Evolutionary conservation across 1,140 invertebrate genomes (phyloP).

Genomic region (Platyscapa corneri): DNA sequence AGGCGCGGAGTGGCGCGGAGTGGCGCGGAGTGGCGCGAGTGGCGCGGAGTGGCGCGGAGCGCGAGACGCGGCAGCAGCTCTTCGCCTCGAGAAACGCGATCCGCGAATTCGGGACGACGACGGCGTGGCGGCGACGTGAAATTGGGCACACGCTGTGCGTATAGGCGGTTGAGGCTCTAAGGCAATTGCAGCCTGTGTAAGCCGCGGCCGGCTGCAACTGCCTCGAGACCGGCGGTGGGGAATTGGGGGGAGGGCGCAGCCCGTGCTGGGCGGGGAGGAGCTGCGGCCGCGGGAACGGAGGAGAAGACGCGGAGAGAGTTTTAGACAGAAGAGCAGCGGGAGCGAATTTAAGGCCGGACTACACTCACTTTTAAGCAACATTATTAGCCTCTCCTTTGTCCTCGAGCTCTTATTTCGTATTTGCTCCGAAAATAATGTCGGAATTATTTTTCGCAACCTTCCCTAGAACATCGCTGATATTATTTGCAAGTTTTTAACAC

Average conservation of each 20-base stretch:
- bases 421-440: neutral
- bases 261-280: constrained; percentile 19
- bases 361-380: constrained; percentile 31
- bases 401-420: constrained; percentile 1
- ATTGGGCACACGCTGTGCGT: constrained; percentile 67
- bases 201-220: constrained; percentile 61
- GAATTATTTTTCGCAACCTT: neutral
- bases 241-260: neutral
- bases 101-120: constrained; percentile 58
- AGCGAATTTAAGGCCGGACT: constrained; percentile 39
- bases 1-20: too few species aligned
- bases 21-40: too few species aligned
- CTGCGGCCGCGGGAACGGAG: constrained; percentile 17
- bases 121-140: constrained; percentile 54
- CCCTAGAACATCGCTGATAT: neutral
- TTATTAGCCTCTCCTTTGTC: constrained; percentile 27
- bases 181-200: constrained; percentile 64
- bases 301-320: constrained; percentile 39
- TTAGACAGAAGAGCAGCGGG: constrained; percentile 25
- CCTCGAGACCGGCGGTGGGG: constrained; percentile 46
- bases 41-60: too few species aligned
- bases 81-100: constrained; percentile 52
- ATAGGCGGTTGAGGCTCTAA: constrained; percentile 64
- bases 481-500: neutral
- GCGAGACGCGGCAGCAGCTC: neutral